Conservation (phyloP, 2,888 invertebrate species). For the Acanthosepion pharaonis region DNA sequence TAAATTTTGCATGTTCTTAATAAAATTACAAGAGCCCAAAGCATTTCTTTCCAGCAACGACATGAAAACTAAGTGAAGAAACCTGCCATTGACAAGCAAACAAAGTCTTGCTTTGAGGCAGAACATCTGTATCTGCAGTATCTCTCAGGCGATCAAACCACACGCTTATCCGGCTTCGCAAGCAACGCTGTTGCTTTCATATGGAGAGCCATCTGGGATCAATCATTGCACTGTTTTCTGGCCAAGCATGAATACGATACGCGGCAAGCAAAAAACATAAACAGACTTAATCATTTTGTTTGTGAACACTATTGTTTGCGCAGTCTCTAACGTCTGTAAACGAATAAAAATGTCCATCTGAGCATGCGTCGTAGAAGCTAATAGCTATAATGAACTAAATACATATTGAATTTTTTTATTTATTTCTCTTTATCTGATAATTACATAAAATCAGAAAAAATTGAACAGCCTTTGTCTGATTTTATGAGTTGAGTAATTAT, state of each 20-base stretch:
- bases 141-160: neutral
- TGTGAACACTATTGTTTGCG: neutral
- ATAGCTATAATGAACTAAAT: neutral
- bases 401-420: neutral
- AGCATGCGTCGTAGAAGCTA: neutral
- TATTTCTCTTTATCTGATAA: neutral
- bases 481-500: too few relatives aligned
- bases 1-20: neutral
- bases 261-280: neutral
- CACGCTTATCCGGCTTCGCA: neutral
- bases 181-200: neutral
- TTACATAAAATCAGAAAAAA: neutral
- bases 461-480: too few relatives aligned
- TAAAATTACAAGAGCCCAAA: neutral
- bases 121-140: neutral
- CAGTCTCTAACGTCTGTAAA: neutral
- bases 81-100: neutral
- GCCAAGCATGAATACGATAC: neutral
- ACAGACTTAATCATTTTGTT: neutral
- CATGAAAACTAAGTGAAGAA: neutral
- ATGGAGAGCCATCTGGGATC: neutral
- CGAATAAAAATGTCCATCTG: neutral
- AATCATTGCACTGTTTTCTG: neutral
- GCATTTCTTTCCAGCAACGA: neutral
- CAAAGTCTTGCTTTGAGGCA: neutral